phyloP scores from a whole-genome alignment of 2,113 vertebrate genomes.

The Dipodomys stephensi region DNA sequence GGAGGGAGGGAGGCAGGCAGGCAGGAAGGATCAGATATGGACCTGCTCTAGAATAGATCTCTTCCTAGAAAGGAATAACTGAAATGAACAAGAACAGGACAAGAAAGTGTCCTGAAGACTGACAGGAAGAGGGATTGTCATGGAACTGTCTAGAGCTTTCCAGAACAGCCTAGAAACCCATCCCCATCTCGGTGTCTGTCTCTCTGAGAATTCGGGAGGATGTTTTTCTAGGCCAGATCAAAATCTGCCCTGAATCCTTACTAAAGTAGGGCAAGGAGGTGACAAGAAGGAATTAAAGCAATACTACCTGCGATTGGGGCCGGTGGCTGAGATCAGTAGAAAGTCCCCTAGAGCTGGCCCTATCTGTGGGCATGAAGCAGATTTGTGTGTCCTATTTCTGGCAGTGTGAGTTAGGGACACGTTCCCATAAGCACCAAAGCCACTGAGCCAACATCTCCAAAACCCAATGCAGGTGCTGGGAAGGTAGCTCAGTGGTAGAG shows the following conservation, averaged over 20 bases:
- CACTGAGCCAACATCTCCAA: not conserved
- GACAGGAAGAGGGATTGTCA: not conserved
- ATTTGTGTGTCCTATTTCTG: not conserved
- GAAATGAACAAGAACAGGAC: not conserved
- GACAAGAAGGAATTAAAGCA: constrained; percentile 39
- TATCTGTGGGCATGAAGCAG: not conserved
- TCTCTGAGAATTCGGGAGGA: constrained; percentile 8
- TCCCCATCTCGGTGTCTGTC: not conserved
- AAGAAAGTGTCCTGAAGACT: not conserved
- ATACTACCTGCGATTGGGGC: not conserved
- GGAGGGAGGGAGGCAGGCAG: too few species aligned
- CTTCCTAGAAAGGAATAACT: not conserved
- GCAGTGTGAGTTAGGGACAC: not conserved
- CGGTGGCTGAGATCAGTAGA: not conserved
- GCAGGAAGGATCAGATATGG: not conserved
- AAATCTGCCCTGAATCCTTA: constrained; percentile 59
- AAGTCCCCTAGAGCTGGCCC: not conserved
- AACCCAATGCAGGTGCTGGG: not conserved
- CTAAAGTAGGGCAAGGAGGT: constrained; percentile 65
- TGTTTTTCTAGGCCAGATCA: constrained; percentile 74
- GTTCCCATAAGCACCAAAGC: not conserved
- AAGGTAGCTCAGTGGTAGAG: too few species aligned
- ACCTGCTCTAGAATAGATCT: not conserved
- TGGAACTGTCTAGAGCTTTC: not conserved
- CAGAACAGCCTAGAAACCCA: constrained; percentile 47